A percentile compares a stretch with the other conserved stretches of the same genome.
Evolutionary conservation across 1,140 invertebrate genomes (phyloP).

Genomic region (Phocides pigmalion): DNA sequence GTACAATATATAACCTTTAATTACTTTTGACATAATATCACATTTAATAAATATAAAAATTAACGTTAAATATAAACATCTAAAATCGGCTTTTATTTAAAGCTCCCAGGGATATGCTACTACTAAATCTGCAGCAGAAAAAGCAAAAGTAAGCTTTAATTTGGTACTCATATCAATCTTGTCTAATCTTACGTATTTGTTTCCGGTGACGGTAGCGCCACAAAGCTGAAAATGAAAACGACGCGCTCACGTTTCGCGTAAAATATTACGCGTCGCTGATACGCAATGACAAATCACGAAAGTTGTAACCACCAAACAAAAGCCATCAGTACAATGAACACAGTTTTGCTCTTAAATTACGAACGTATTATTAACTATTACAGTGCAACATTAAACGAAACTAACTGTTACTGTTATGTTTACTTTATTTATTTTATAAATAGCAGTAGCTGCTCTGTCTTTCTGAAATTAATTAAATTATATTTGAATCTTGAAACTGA

Average conservation of each 20-base stretch:
- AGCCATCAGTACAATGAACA: conserved; percentile 19
- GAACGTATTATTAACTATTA: conserved; percentile 4
- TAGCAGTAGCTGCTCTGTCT: not conserved
- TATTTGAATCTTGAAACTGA: too few species aligned
- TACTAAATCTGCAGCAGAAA: not conserved
- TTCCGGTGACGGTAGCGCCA: conserved; percentile 11
- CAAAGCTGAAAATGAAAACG: conserved; percentile 11
- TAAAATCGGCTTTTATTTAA: too few species aligned
- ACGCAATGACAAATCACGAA: conserved; percentile 23
- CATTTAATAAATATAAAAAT: too few species aligned
- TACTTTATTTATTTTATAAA: not conserved
- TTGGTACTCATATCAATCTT: conserved; percentile 9
- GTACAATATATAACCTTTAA: too few species aligned
- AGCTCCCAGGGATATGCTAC: not conserved
- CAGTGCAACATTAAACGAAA: not conserved
- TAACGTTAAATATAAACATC: too few species aligned
- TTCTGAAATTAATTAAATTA: too few species aligned
- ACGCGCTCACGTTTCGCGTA: conserved; percentile 21
- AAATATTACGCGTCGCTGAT: conserved; percentile 24
- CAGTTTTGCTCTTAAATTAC: conserved; percentile 15
- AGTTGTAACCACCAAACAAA: conserved; percentile 20
- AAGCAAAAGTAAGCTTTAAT: conserved; percentile 12
- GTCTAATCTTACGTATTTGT: conserved; percentile 18
- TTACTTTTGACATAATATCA: too few species aligned
- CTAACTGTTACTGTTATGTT: not conserved